These are phyloP conservation scores for Cheilinus undulatus DNA, from an alignment of 2,113 vertebrate genomes.

Conservation along the genomic window DNA sequence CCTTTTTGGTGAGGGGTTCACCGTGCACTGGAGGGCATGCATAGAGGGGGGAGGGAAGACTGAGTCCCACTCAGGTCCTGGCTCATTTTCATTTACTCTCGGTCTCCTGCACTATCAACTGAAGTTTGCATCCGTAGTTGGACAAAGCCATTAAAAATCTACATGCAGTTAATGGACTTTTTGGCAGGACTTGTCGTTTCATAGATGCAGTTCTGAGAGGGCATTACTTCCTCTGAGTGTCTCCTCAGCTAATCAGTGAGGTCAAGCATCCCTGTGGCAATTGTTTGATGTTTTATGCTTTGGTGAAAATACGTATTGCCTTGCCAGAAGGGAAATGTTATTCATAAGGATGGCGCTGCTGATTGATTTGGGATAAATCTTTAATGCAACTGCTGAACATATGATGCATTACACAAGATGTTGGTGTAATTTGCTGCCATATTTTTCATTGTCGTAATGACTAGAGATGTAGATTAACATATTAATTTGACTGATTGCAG, in stretches of 20 bases:
- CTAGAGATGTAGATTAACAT: constrained; percentile 11
- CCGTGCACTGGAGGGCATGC: constrained; percentile 32
- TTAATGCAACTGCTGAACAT: constrained; percentile 1
- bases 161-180: constrained; percentile 77
- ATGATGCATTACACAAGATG: background rate
- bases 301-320: constrained; percentile 49
- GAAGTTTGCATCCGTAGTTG: constrained; percentile 63
- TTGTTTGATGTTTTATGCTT: constrained; percentile 54
- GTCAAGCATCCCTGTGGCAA: constrained; percentile 58
- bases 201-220: constrained; percentile 52
- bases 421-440: background rate
- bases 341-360: constrained; percentile 6
- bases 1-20: constrained; percentile 39
- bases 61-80: constrained; percentile 54
- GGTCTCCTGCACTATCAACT: constrained; percentile 51
- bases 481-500: constrained; percentile 15
- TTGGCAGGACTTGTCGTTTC: constrained; percentile 74
- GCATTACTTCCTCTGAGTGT: constrained; percentile 62
- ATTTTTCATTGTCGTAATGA: constrained; percentile 16
- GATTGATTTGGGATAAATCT: constrained; percentile 7
- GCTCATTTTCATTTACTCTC: constrained; percentile 41
- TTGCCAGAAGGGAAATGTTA: constrained; percentile 27
- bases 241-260: constrained; percentile 60
- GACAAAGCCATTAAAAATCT: constrained; percentile 57
- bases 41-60: constrained; percentile 5